Conservation (phyloP, 2,113 vertebrate genomes). For the Tretioscincus oriximinensis region DNA sequence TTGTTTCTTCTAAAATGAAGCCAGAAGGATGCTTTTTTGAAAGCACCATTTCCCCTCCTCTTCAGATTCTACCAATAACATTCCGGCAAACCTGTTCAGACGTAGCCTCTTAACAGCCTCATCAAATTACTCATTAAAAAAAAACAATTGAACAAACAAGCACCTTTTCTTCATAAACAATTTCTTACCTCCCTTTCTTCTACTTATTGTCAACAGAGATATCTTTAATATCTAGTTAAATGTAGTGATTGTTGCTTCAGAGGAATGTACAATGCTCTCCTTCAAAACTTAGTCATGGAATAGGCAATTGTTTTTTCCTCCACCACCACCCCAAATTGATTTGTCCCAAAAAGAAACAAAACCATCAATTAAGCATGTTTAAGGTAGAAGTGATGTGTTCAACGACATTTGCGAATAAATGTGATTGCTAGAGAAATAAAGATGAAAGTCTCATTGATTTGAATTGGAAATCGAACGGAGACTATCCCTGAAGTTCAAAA, state of each 20-base stretch:
- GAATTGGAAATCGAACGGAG: constrained; percentile 59
- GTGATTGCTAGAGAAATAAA: constrained; percentile 59
- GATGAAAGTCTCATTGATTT: constrained; percentile 53
- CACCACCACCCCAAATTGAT: constrained; percentile 11
- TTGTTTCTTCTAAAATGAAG: background rate
- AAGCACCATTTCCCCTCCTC: no score
- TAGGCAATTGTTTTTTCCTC: constrained; percentile 46
- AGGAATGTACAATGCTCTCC: constrained; percentile 35
- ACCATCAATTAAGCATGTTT: constrained; percentile 39
- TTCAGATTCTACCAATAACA: no score
- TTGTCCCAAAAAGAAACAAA: constrained; percentile 33
- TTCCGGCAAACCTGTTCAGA: background rate
- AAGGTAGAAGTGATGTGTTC: constrained; percentile 41
- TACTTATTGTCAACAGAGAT: background rate
- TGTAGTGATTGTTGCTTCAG: constrained; percentile 21
- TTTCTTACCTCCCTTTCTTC: accelerated
- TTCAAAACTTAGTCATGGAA: constrained; percentile 59
- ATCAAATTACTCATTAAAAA: background rate
- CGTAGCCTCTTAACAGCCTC: background rate
- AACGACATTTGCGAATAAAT: constrained; percentile 55
- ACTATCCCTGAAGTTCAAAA: constrained; percentile 63
- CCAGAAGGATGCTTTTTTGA: no score
- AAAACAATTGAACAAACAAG: background rate
- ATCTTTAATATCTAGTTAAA: constrained; percentile 9
- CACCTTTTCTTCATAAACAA: background rate